A percentile compares a stretch with the other conserved stretches of the same genome.
phyloP scores from a whole-genome alignment of 2,888 invertebrate species.

The Lithodes maja region DNA sequence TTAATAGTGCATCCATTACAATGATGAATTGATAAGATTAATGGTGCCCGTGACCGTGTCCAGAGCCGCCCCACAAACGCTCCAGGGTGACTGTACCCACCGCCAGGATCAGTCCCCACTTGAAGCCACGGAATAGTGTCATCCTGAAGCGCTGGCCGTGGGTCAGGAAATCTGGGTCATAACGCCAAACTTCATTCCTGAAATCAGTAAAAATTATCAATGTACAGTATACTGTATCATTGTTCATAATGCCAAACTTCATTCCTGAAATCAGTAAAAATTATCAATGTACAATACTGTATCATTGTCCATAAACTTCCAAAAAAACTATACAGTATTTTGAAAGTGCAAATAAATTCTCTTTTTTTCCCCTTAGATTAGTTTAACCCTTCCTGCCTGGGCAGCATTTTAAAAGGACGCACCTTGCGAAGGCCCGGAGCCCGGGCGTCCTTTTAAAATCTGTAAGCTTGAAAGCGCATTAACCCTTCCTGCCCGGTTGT shows the following conservation, averaged over 20 bases:
- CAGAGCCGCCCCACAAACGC: constrained; percentile 24
- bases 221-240: neutral
- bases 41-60: constrained; percentile 39
- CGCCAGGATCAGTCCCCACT: constrained; percentile 54
- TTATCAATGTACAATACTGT: neutral
- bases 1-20: too few relatives aligned
- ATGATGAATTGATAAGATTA: neutral
- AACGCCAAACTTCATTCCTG: constrained; percentile 61
- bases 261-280: neutral
- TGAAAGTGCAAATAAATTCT: too few relatives aligned
- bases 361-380: too few relatives aligned
- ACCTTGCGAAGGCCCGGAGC: too few relatives aligned
- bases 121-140: constrained; percentile 50
- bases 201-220: neutral
- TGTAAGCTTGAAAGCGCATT: too few relatives aligned
- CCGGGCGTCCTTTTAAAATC: too few relatives aligned
- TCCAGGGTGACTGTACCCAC: constrained; percentile 52
- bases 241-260: neutral
- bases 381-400: too few relatives aligned
- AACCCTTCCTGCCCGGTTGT: too few relatives aligned
- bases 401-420: too few relatives aligned
- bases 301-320: too few relatives aligned
- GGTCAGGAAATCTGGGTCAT: constrained; percentile 34
- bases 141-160: constrained; percentile 26
- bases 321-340: too few relatives aligned